These are phyloP conservation scores for Varanus salvator DNA, from an alignment of 2,113 vertebrate species.

Conservation along the genomic window DNA sequence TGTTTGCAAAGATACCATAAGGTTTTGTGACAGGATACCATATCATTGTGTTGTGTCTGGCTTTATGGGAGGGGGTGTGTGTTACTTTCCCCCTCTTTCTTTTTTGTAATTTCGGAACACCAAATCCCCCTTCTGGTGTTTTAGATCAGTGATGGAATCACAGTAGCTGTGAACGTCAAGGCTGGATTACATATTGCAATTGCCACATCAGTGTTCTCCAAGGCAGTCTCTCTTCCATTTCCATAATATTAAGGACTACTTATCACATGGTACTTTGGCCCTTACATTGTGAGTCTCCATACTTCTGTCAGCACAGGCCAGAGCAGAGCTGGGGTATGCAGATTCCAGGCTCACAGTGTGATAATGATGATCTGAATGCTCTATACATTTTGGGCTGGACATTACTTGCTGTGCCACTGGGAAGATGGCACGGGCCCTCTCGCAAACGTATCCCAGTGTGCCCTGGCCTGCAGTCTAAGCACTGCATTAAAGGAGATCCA, in stretches of 20 bases:
- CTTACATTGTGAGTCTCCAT: not conserved
- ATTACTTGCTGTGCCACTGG: not conserved
- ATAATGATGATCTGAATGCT: not conserved
- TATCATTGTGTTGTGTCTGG: slow-evolving; percentile 10
- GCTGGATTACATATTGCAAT: not conserved
- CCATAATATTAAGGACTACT: not conserved
- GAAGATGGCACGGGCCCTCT: not conserved
- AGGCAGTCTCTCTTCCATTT: not conserved
- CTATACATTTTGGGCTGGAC: not conserved
- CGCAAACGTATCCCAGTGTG: not conserved
- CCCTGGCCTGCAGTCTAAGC: not conserved
- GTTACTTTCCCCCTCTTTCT: not conserved
- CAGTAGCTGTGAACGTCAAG: not conserved
- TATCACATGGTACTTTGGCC: not conserved
- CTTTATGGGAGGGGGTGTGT: not conserved
- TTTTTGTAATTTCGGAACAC: not conserved
- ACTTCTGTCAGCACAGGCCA: not conserved
- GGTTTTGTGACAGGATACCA: slow-evolving; percentile 8
- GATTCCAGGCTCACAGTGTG: too few relatives aligned
- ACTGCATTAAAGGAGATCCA: not conserved
- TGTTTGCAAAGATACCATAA: slow-evolving; percentile 45
- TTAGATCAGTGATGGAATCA: not conserved
- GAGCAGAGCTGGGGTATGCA: not conserved
- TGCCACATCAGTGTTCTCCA: not conserved
- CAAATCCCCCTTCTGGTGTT: not conserved